Evolutionary conservation across 2,113 vertebrate species (phyloP).

Genomic region (Mus pahari): DNA sequence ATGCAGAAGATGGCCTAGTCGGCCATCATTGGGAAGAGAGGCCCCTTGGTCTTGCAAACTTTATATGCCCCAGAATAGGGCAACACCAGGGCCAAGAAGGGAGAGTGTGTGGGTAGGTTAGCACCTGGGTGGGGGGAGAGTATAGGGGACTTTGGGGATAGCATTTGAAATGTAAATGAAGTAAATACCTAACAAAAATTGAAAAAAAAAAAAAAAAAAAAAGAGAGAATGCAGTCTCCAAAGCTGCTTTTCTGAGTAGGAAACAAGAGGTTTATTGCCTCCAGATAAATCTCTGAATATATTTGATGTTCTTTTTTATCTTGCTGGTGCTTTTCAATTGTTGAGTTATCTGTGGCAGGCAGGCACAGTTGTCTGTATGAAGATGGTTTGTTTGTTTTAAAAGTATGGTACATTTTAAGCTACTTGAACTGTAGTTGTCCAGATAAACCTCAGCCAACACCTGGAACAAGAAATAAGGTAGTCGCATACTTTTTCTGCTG

Average conservation of each 20-base stretch:
- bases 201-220: too few relatives aligned
- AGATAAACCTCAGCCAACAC: constrained; percentile 7
- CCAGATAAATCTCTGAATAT: constrained; percentile 4
- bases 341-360: constrained; percentile 36
- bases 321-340: constrained; percentile 47
- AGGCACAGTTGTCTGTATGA: neutral
- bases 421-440: neutral
- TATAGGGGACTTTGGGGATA: too few relatives aligned
- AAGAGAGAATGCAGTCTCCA: constrained; percentile 12
- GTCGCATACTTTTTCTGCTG: neutral
- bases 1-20: too few relatives aligned
- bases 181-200: too few relatives aligned
- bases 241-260: constrained; percentile 22
- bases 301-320: constrained; percentile 71
- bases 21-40: too few relatives aligned
- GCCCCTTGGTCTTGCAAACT: too few relatives aligned
- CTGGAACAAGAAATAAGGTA: constrained; percentile 35
- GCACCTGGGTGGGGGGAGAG: too few relatives aligned
- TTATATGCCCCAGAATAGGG: too few relatives aligned
- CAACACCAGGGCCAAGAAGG: too few relatives aligned
- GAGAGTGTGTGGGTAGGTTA: too few relatives aligned
- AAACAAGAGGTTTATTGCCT: constrained; percentile 42
- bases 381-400: constrained; percentile 55
- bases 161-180: too few relatives aligned
- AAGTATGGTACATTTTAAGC: constrained; percentile 25